Evolutionary conservation across 1,140 invertebrate genomes (phyloP), one percentile per base, ranked within the genome.

Genomic region (Palaemon carinicauda): DNA sequence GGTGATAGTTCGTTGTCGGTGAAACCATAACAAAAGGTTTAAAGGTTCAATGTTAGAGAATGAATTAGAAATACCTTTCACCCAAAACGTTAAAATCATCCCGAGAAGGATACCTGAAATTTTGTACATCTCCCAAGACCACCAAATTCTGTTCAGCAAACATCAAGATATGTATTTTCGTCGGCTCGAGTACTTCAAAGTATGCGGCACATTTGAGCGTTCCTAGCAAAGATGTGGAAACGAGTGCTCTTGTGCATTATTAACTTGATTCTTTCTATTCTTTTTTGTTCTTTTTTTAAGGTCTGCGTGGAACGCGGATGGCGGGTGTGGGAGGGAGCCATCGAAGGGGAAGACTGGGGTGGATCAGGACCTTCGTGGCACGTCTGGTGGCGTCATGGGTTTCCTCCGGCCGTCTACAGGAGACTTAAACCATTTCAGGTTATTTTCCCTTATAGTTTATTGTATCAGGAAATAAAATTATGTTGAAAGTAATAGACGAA

Each of bases 231-330:
- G 41, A 12, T 7, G 5, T 41, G 41, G 7, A 9, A 0, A 41
- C 41, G 41, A 41, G 41, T 4, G 41, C 3, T 21, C 9, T 75
- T 27, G 9, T n/a, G 7, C 29, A 29, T 27, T 5, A 33, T 19
- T 29, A 56, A 9, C 1, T 12, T 24, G 53, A 56, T 17, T n/a
- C 54, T 24, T n/a, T n/a, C 3, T 29, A 56, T 15, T 5, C 7
- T 9, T 21, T n/a, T n/a, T 54, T 81, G 7, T 65, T 1, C 17
- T 80, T 75, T 41, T 27, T 53, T 82, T 21, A 86, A 95, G 95
- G 94, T 96, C 71, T 96, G 95, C 90, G 92, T 94, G 56, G 96
- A 97, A 91, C 92, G 96, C 24, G 96, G 96, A 0, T 97, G 96
- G 96, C 92, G 94, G 56, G 95, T 96, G 90, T 96, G 95, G 91